phyloP scores from a whole-genome alignment of 2,888 invertebrate genomes.

The Phengaris alcon region DNA sequence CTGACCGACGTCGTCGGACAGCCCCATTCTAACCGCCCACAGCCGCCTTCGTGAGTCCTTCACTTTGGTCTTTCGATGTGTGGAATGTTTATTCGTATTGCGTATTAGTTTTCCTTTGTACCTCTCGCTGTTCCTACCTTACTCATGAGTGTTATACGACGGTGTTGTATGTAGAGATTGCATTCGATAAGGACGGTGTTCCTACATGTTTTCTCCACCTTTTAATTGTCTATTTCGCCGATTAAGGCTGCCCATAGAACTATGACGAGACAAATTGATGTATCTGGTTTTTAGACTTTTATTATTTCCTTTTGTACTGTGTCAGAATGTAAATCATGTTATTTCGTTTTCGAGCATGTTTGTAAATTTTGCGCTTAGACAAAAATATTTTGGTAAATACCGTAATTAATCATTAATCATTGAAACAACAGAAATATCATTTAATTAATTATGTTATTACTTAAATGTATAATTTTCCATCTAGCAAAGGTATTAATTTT shows the following conservation, averaged over 20 bases:
- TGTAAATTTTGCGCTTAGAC: constrained; percentile 8
- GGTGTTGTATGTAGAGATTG: constrained; percentile 56
- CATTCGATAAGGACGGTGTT: not conserved
- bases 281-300: constrained; percentile 3
- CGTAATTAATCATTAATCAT: not conserved
- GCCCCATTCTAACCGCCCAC: constrained; percentile 68
- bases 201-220: not conserved
- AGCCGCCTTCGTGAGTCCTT: constrained; percentile 75
- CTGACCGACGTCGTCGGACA: constrained; percentile 78
- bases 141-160: constrained; percentile 51
- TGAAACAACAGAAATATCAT: not conserved
- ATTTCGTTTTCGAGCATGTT: constrained; percentile 25
- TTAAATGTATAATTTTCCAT: not conserved
- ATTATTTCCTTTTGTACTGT: constrained; percentile 14
- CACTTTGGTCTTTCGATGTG: constrained; percentile 69
- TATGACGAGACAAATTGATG: not conserved
- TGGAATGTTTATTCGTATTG: constrained; percentile 64
- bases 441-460: not conserved
- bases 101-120: constrained; percentile 52
- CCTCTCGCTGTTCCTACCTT: constrained; percentile 41
- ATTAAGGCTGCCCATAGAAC: not conserved
- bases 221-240: not conserved
- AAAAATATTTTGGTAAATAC: not conserved
- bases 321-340: constrained; percentile 16
- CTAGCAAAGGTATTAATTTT: not conserved